Conservation (phyloP, 1,140 invertebrate genomes). For the Saccostrea echinata region DNA sequence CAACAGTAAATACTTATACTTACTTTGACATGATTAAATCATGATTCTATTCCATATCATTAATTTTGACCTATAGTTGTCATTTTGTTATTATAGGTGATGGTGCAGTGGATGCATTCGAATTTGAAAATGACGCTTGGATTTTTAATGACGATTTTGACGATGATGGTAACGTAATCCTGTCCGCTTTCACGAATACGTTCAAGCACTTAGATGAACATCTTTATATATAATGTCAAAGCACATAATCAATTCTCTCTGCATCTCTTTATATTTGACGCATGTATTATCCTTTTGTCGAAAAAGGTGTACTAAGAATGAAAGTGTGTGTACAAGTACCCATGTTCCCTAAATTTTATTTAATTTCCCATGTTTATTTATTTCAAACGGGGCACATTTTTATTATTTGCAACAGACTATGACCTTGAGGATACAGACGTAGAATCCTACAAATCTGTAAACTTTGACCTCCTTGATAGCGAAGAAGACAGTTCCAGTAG, state of each 20-base stretch:
- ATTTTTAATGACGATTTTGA: constrained; percentile 42
- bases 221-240: too few relatives aligned
- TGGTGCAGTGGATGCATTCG: constrained; percentile 1
- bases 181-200: background rate
- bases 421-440: background rate
- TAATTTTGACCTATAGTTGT: background rate
- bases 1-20: constrained; percentile 33
- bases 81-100: background rate
- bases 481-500: background rate
- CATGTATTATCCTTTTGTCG: too few relatives aligned
- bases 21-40: background rate
- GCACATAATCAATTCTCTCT: too few relatives aligned
- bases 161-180: constrained; percentile 24
- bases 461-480: background rate
- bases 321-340: too few relatives aligned
- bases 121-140: constrained; percentile 37
- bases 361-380: too few relatives aligned
- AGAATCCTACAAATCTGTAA: constrained; percentile 11
- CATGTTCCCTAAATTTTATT: too few relatives aligned
- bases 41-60: background rate
- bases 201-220: too few relatives aligned
- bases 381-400: too few relatives aligned
- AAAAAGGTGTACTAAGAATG: too few relatives aligned
- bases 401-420: background rate
- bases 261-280: too few relatives aligned